These are phyloP conservation scores for Cantharis lateralis DNA, from an alignment of 2,888 invertebrate genomes.

Conservation along the genomic window DNA sequence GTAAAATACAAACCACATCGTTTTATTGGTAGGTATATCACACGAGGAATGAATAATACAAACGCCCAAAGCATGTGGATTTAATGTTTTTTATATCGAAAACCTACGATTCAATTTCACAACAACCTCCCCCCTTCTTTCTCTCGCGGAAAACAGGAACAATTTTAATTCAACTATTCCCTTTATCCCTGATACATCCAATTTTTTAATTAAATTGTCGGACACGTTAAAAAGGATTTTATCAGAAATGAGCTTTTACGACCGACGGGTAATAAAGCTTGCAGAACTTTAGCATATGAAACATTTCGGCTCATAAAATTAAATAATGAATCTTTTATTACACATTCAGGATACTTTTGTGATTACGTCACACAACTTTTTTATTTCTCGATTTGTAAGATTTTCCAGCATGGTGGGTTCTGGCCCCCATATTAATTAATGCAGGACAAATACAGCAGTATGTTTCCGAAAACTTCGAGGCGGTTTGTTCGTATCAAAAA, in stretches of 20 bases:
- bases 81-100: background rate
- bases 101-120: background rate
- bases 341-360: background rate
- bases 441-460: background rate
- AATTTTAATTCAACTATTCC: background rate
- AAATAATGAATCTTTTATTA: background rate
- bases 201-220: background rate
- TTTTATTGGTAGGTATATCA: background rate
- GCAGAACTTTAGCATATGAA: background rate
- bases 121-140: background rate
- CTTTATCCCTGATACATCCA: background rate
- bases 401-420: background rate
- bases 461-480: background rate
- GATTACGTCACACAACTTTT: background rate
- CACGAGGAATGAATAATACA: background rate
- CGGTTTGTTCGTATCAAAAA: background rate
- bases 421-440: background rate
- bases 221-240: background rate
- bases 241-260: background rate
- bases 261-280: background rate
- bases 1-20: constrained; percentile 5
- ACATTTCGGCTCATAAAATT: background rate
- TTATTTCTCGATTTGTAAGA: background rate
- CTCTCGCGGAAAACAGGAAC: background rate
- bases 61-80: background rate